phyloP scores from a whole-genome alignment of 2,888 invertebrate genomes.

The Oasisia sp. region DNA sequence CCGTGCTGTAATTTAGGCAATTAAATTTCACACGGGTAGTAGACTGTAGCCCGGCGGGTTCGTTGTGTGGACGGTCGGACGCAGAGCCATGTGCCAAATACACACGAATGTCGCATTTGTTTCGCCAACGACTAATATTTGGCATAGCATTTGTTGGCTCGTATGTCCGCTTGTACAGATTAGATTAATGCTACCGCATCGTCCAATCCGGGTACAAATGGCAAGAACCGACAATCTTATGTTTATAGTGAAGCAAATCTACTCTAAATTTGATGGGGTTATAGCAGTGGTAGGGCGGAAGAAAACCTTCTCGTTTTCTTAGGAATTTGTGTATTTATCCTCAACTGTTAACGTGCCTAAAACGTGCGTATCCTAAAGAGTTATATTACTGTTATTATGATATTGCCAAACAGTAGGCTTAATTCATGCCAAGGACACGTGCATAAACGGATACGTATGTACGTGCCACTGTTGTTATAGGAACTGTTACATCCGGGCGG shows the following conservation, averaged over 20 bases:
- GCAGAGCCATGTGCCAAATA: background rate
- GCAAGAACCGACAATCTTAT: constrained; percentile 1
- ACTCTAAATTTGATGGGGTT: background rate
- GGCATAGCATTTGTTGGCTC: background rate
- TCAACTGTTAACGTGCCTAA: background rate
- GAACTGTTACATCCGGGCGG: background rate
- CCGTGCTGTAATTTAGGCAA: constrained; percentile 12
- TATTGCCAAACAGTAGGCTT: background rate
- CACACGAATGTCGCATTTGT: background rate
- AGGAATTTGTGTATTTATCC: background rate
- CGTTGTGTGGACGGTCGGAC: background rate
- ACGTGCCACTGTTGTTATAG: background rate
- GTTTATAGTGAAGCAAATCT: background rate
- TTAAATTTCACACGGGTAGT: background rate
- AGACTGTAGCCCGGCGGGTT: background rate
- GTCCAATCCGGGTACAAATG: background rate
- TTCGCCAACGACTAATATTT: background rate
- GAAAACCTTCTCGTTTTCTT: no score
- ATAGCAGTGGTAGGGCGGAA: no score
- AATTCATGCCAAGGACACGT: background rate
- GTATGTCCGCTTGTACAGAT: background rate
- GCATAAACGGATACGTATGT: background rate
- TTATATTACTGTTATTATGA: background rate
- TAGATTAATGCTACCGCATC: background rate
- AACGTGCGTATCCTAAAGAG: background rate